Evolutionary conservation across 2,888 invertebrate species (phyloP).

Genomic region (Ischnus inquisitorius): DNA sequence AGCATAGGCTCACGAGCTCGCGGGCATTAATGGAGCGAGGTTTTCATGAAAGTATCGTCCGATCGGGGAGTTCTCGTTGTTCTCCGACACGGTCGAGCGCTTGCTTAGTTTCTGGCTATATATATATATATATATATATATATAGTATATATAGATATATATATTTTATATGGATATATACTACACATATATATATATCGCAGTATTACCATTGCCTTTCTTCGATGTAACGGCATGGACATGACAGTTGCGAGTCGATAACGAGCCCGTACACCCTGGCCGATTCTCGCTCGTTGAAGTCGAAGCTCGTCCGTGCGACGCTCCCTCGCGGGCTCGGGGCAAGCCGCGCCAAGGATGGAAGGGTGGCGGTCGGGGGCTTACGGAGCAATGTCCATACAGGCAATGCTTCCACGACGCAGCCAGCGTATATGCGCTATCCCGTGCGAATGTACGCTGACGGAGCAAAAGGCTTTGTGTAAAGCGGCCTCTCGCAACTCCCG

Average conservation of each 20-base stretch:
- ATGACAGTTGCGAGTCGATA: background rate
- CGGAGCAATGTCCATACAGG: conserved; percentile 11
- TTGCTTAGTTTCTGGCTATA: background rate
- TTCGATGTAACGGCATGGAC: conserved; percentile 2
- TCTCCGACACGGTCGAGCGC: background rate
- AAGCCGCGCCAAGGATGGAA: too few species aligned
- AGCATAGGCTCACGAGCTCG: background rate
- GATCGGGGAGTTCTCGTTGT: conserved; percentile 4
- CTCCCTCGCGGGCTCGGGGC: background rate
- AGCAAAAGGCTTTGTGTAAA: conserved; percentile 35
- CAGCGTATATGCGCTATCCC: conserved; percentile 20
- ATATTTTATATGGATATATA: too few species aligned
- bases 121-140: background rate
- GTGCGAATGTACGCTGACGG: conserved; percentile 34
- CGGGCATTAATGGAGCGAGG: background rate
- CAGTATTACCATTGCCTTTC: conserved; percentile 7
- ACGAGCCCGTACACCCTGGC: too few species aligned
- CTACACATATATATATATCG: background rate
- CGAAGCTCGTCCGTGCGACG: conserved; percentile 10
- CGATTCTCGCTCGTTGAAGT: background rate
- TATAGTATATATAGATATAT: background rate
- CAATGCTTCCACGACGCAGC: background rate
- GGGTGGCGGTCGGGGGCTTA: background rate
- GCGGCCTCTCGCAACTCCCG: conserved; percentile 1
- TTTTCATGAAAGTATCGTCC: conserved; percentile 6